Evolutionary conservation across 2,888 invertebrate genomes (phyloP).

Genomic region (Rhabditoides inermis): DNA sequence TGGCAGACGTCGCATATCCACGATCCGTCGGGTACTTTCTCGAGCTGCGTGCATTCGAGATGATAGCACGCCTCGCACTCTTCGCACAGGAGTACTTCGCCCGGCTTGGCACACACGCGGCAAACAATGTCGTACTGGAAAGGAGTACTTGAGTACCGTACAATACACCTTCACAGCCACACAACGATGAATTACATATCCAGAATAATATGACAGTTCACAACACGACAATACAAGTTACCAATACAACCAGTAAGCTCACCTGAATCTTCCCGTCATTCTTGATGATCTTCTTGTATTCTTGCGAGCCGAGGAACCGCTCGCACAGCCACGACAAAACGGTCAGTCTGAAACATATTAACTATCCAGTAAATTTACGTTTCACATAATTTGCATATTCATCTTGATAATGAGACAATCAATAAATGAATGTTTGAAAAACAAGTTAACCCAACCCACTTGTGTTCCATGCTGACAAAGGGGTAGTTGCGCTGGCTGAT

Average conservation of each 20-base stretch:
- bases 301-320: slow-evolving; percentile 83
- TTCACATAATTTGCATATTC: too few species aligned
- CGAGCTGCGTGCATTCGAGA: slow-evolving; percentile 83
- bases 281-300: slow-evolving; percentile 81
- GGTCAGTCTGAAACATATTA: slow-evolving; percentile 12
- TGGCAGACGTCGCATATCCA: slow-evolving; percentile 83
- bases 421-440: slow-evolving; percentile 61
- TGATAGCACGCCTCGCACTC: slow-evolving; percentile 97
- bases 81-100: slow-evolving; percentile 91
- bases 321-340: slow-evolving; percentile 73
- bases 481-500: slow-evolving; percentile 62
- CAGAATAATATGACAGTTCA: too few species aligned
- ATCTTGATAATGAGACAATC: too few species aligned
- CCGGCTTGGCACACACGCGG: slow-evolving; percentile 55
- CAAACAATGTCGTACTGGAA: slow-evolving; percentile 57
- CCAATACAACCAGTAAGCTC: slow-evolving; percentile 52
- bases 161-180: too few species aligned
- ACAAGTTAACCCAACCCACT: slow-evolving; percentile 34
- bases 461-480: slow-evolving; percentile 70
- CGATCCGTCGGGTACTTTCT: slow-evolving; percentile 79
- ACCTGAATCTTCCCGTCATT: slow-evolving; percentile 59
- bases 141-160: too few species aligned
- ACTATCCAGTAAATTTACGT: too few species aligned
- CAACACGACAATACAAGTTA: too few species aligned
- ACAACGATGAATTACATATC: too few species aligned